Percentiles rank a stretch among this genome's conserved stretches.
These are phyloP conservation scores for Sinopyrophorus schimmeli DNA, from an alignment of 2,888 invertebrate genomes.

Conservation along the genomic window DNA sequence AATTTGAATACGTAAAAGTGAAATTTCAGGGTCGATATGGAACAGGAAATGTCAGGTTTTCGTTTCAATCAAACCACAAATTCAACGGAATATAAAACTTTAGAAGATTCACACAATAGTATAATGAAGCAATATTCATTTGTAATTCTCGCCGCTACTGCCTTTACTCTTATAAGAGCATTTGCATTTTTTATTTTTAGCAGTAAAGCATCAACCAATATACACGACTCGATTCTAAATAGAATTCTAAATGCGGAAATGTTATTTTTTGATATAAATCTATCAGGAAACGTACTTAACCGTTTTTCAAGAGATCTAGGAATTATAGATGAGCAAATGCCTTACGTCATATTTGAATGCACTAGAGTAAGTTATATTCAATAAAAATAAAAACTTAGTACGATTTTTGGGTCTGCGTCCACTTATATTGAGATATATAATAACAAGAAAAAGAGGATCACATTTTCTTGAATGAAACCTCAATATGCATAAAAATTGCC, in stretches of 20 bases:
- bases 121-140: slow-evolving; percentile 41
- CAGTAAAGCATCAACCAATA: slow-evolving; percentile 39
- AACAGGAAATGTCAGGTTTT: slow-evolving; percentile 28
- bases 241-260: slow-evolving; percentile 36
- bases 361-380: slow-evolving; percentile 28
- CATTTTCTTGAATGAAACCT: too few species aligned
- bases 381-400: too few species aligned
- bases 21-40: slow-evolving; percentile 33
- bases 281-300: slow-evolving; percentile 40
- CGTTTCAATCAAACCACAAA: slow-evolving; percentile 24
- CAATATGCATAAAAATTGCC: too few species aligned
- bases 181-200: slow-evolving; percentile 41
- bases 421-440: too few species aligned
- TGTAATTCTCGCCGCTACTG: slow-evolving; percentile 33
- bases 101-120: slow-evolving; percentile 18
- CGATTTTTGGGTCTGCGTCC: too few species aligned
- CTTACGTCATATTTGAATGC: slow-evolving; percentile 33
- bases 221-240: slow-evolving; percentile 35
- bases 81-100: slow-evolving; percentile 22
- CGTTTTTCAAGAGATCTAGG: slow-evolving; percentile 40
- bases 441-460: too few species aligned
- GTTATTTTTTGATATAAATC: slow-evolving; percentile 37
- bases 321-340: slow-evolving; percentile 38
- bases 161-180: slow-evolving; percentile 32
- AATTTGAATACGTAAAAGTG: background rate